phyloP scores from a whole-genome alignment of 2,888 invertebrate genomes.

The Belgica antarctica region DNA sequence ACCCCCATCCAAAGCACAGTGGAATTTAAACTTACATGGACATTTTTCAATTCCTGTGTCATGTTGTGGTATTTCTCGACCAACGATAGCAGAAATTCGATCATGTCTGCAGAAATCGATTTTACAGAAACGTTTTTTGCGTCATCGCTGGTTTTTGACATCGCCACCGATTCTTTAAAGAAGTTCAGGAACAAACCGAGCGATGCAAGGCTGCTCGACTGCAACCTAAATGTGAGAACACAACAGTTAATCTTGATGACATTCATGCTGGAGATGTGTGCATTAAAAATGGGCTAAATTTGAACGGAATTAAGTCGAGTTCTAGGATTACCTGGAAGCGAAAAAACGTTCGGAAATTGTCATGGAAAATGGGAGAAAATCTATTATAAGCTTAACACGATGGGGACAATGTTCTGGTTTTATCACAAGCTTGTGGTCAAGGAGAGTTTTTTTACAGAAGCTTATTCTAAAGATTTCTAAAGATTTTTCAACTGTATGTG shows the following conservation, averaged over 20 bases:
- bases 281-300: no score
- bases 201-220: constrained; percentile 25
- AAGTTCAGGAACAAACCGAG: constrained; percentile 3
- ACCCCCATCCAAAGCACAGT: background rate
- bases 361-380: background rate
- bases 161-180: background rate
- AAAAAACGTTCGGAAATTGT: no score
- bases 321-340: no score
- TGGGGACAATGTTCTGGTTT: no score
- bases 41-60: constrained; percentile 24
- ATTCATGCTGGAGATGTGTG: no score
- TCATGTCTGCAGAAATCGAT: constrained; percentile 16
- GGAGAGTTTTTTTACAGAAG: no score
- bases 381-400: no score
- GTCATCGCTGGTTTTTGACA: background rate
- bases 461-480: background rate
- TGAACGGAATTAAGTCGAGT: no score
- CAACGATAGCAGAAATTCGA: constrained; percentile 23
- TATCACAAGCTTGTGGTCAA: no score
- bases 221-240: no score
- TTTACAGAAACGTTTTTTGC: background rate
- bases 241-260: no score
- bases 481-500: background rate
- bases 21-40: constrained; percentile 30
- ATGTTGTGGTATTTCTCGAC: constrained; percentile 33